A percentile compares a stretch with the other conserved stretches of the same genome.
phyloP scores from a whole-genome alignment of 2,797 vertebrate species.

The Gila robusta region DNA sequence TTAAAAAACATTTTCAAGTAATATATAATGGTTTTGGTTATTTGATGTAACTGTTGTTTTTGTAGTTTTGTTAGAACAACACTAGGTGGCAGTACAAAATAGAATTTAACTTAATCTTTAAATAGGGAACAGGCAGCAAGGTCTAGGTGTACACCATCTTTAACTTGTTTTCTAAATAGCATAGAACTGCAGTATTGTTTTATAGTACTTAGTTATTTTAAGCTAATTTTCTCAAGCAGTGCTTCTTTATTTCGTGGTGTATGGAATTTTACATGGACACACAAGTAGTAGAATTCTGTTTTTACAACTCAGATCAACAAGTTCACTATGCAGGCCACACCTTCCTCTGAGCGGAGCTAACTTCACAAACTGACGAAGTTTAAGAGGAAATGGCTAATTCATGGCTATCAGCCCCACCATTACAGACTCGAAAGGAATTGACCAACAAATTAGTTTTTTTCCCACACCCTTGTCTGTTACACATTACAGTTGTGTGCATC shows the following conservation, averaged over 20 bases:
- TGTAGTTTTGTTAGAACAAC: conserved; percentile 24
- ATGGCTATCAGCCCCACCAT: conserved; percentile 1
- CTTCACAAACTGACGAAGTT: conserved; percentile 3
- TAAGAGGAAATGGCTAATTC: conserved; percentile 41
- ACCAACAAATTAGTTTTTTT: not conserved
- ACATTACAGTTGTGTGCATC: not conserved
- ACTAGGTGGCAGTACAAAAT: conserved; percentile 40
- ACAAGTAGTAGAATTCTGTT: not conserved
- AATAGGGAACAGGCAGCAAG: not conserved
- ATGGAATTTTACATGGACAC: not conserved
- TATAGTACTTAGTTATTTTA: not conserved
- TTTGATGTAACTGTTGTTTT: not conserved
- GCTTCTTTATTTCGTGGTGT: not conserved
- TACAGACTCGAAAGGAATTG: conserved; percentile 20
- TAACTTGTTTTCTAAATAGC: not conserved
- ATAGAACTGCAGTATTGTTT: not conserved
- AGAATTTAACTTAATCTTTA: not conserved
- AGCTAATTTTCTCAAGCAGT: not conserved
- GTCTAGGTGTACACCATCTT: not conserved
- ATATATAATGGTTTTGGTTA: conserved; percentile 27
- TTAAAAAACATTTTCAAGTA: conserved; percentile 68
- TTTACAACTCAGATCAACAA: conserved; percentile 1
- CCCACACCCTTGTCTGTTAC: not conserved
- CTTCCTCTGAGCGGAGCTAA: conserved; percentile 22
- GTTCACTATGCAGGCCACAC: conserved; percentile 27